Evolutionary conservation across 2,113 vertebrate genomes (phyloP), one percentile per base, ranked within the genome.

Genomic region (Ondatra zibethicus): DNA sequence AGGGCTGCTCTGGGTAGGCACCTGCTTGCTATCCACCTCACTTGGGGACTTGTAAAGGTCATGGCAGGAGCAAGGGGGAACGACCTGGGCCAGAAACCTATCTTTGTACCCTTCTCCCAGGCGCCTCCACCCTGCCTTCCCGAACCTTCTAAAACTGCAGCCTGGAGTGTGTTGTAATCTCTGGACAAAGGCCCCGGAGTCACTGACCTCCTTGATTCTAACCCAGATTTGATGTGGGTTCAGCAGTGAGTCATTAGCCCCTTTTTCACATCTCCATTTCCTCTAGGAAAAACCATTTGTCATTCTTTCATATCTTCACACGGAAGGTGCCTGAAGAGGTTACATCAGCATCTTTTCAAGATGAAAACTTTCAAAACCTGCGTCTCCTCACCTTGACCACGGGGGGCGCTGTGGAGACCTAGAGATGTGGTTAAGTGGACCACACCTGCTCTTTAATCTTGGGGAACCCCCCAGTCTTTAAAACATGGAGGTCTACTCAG

Each of bases 221-320:
- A 88, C 93, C 97, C 93, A 97, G 89, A 97, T 94, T 96, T 75
- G 88, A 97, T 52, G 58, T 89, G 89, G 66, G 68, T 68, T 95
- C 87, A 93, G 82, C 89, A 89, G 91, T 97, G 97, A 98, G 89
- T 97, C 97, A 98, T 61, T 73, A 84, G 89, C 66, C 72, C 31
- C 77, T 63, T 89, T 68, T 61, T 92, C 68, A 58, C 96, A 94
- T 92, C 70, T 84, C 94, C 3, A 10, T 86, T 97, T 97, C 91
- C 95, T 96, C 95, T 94, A 94, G 93, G 97, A 97, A 97, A 96
- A 94, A 39, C 14, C 13, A 94, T 89, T 89, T 96, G 96, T 94
- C 96, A 93, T 95, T 63, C 78, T 97, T 92, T 94, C 89, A 39
- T 90, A 93, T 96, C 96, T 96, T 88, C 63, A 76, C 92, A 89